phyloP scores from a whole-genome alignment of 2,797 vertebrate genomes.

The Diplodus sargus region DNA sequence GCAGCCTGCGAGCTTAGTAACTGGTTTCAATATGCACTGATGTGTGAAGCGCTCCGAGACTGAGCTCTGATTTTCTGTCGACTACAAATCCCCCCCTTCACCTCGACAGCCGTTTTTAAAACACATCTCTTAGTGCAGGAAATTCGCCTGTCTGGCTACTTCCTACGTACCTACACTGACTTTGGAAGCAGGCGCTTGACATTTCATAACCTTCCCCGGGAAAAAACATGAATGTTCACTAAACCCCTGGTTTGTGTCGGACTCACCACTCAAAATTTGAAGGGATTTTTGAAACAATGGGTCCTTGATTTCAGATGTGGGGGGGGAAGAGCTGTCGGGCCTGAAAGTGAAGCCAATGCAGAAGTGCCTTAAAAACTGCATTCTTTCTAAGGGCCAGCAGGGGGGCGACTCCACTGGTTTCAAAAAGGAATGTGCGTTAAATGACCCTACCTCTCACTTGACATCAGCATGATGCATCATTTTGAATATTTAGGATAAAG shows the following conservation, averaged over 20 bases:
- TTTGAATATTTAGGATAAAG: too few species aligned
- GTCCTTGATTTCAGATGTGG: background rate
- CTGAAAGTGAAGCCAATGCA: too few species aligned
- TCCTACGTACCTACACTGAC: constrained; percentile 25
- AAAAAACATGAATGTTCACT: background rate
- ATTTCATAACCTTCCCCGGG: background rate
- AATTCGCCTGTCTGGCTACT: background rate
- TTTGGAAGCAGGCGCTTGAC: constrained; percentile 31
- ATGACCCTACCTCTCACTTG: too few species aligned
- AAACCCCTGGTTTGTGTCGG: background rate
- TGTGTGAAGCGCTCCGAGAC: constrained; percentile 68
- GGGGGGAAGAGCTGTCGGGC: too few species aligned
- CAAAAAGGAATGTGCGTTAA: too few species aligned
- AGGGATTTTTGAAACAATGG: background rate
- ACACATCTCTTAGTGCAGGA: constrained; percentile 33
- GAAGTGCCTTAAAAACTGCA: too few species aligned
- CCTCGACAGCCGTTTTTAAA: constrained; percentile 22
- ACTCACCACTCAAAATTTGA: background rate
- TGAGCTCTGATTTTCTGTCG: constrained; percentile 54
- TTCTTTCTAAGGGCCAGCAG: too few species aligned
- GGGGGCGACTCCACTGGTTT: too few species aligned
- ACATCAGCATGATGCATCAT: too few species aligned
- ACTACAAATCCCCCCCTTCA: constrained; percentile 5
- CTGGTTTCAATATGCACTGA: constrained; percentile 68
- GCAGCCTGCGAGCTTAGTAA: constrained; percentile 62